Conservation (phyloP, 1,140 invertebrate genomes). For the Scaptomyza pallida region DNA sequence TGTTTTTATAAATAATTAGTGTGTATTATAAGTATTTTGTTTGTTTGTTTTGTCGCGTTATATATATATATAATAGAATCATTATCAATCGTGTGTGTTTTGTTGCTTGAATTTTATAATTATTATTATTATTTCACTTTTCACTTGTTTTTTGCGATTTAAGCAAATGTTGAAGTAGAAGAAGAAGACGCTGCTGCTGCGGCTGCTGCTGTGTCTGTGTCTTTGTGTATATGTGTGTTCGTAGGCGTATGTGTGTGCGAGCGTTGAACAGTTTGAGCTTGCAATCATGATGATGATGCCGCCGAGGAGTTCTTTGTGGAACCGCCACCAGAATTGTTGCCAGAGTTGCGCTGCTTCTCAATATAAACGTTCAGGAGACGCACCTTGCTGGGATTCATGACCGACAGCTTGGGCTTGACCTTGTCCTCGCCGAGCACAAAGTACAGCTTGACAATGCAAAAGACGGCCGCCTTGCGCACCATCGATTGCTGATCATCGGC, state of each 20-base stretch:
- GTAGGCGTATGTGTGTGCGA: constrained; percentile 13
- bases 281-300: constrained; percentile 81
- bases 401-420: constrained; percentile 90
- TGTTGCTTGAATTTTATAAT: constrained; percentile 6
- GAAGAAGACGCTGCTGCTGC: too few relatives aligned
- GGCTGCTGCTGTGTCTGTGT: constrained; percentile 37
- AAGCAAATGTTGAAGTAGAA: constrained; percentile 39
- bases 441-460: constrained; percentile 97
- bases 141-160: constrained; percentile 45
- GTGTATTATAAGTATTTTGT: constrained; percentile 19
- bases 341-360: constrained; percentile 73
- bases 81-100: constrained; percentile 50
- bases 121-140: too few relatives aligned
- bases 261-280: constrained; percentile 38
- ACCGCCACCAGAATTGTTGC: constrained; percentile 42
- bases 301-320: constrained; percentile 82
- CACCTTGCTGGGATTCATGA: constrained; percentile 92
- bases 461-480: constrained; percentile 96
- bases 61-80: constrained; percentile 34
- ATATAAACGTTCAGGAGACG: constrained; percentile 78
- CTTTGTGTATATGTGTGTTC: constrained; percentile 47
- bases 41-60: too few relatives aligned
- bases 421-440: constrained; percentile 92
- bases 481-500: constrained; percentile 95
- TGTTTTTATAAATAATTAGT: constrained; percentile 55